Percentiles rank a stretch among this genome's conserved stretches.
phyloP scores from a whole-genome alignment of 2,113 vertebrate genomes.

The Cygnus atratus region DNA sequence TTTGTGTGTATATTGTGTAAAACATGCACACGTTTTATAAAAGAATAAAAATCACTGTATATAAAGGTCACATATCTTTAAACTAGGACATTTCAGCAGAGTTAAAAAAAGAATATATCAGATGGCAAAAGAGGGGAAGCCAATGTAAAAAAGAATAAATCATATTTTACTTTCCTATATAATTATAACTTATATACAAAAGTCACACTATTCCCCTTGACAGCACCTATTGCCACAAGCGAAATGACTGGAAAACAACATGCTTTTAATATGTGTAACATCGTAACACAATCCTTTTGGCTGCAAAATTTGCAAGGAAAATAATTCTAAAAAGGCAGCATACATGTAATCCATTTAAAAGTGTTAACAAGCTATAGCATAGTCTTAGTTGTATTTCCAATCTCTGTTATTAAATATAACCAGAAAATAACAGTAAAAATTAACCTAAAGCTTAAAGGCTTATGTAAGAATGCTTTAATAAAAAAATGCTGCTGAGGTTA shows the following conservation, averaged over 20 bases:
- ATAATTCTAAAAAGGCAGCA: neutral
- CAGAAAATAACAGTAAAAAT: constrained; percentile 77
- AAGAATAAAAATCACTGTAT: neutral
- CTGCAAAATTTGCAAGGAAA: neutral
- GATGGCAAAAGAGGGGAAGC: constrained; percentile 12
- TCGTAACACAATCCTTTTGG: neutral
- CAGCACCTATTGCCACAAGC: constrained; percentile 18
- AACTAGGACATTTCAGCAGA: constrained; percentile 15
- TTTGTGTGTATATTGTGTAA: neutral
- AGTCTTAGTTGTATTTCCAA: constrained; percentile 45
- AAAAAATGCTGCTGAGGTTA: constrained; percentile 79
- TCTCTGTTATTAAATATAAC: constrained; percentile 51
- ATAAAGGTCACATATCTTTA: constrained; percentile 12
- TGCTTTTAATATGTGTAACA: neutral
- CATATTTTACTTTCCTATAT: constrained; percentile 48
- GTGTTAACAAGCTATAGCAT: constrained; percentile 4
- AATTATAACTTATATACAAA: constrained; percentile 21
- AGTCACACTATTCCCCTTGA: constrained; percentile 9
- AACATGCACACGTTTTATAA: neutral
- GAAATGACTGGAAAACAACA: neutral
- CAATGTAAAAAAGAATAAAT: constrained; percentile 18
- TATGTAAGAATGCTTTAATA: constrained; percentile 84
- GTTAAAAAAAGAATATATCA: neutral
- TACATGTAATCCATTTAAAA: neutral
- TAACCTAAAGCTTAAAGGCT: constrained; percentile 89